Evolutionary conservation across 2,113 vertebrate species (phyloP), one percentile per base, ranked within the genome.

Genomic region (Gorsachius goisagi): DNA sequence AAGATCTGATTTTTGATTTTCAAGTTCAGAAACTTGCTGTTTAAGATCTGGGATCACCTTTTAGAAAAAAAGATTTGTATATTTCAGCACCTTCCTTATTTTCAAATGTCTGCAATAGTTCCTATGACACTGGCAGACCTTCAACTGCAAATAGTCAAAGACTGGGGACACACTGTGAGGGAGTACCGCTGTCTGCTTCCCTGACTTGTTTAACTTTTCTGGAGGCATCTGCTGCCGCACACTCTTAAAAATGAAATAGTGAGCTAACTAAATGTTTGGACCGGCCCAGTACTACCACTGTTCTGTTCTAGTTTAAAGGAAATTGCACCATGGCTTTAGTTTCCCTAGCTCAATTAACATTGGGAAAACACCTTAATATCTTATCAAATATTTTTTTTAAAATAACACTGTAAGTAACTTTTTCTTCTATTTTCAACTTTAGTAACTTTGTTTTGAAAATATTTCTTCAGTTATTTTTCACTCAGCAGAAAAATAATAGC

Each of bases 31-130:
- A 94, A 99, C 97, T 91, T 99, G 99, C 87, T 98, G 98, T 89
- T 98, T 99, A 74, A 99, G 98, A 90, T 99, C 98, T 11, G 99
- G 98, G 85, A 99, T 99, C 58, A 98, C 98, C 99, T 99, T 97
- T 64, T 67, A 92, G 35, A 81, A 92, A 74, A 95, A 88, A 53
- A 50, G 13, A 88, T 88, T 44, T 77, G 45, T 24, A 6, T 47
- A 72, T 24, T 17, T 84, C 89, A 72, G 39, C 18, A 47, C 37
- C n/a, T 63, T 63, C 27, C 20, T 58, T 87, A 20, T 77, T 67
- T 78, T 27, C 59, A 77, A 59, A 47, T 20, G 19, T 47, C 81
- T 90, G 28, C 62, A 53, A 4, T 1, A 64, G 8, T 11, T 79
- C 33, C 90, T 37, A 5, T 6, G 8, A 50, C 32, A 60, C 11